These are phyloP conservation scores for Clusia tigrina DNA, from an alignment of 2,888 invertebrate species.

Conservation along the genomic window DNA sequence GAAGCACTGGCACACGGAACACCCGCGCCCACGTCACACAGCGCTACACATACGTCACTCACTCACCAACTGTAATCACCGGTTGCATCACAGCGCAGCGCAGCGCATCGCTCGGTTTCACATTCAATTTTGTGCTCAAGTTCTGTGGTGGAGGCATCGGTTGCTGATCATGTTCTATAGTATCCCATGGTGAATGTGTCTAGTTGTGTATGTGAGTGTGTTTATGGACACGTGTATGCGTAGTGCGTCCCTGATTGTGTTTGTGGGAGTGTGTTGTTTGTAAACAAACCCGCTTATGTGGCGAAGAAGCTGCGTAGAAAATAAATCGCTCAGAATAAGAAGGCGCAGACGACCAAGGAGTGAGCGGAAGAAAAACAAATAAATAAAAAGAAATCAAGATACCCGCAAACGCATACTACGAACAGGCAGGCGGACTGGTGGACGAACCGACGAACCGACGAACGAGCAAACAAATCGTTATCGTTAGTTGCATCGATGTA, in stretches of 20 bases:
- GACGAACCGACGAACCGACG: constrained; percentile 6
- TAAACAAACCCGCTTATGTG: too few relatives aligned
- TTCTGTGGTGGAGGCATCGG: background rate
- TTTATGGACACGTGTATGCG: background rate
- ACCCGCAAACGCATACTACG: background rate
- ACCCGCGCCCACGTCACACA: background rate
- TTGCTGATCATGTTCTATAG: background rate
- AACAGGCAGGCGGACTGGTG: background rate
- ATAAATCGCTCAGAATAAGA: constrained; percentile 10
- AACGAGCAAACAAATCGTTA: background rate
- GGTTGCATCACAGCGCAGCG: background rate
- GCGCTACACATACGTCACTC: constrained; percentile 5
- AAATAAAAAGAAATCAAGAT: background rate
- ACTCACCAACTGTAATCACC: background rate
- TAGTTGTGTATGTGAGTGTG: background rate
- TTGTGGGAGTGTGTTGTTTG: too few relatives aligned
- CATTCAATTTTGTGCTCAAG: constrained; percentile 24
- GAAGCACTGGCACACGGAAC: background rate
- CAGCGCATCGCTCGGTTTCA: constrained; percentile 13
- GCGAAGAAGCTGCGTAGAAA: constrained; percentile 13
- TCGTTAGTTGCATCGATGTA: background rate
- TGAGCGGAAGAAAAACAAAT: background rate
- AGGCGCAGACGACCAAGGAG: background rate
- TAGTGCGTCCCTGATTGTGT: too few relatives aligned
- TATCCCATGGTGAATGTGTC: background rate